Percentiles rank a stretch among this genome's conserved stretches.
These are phyloP conservation scores for Anadara kagoshimensis DNA, from an alignment of 1,140 invertebrate species.

Conservation along the genomic window DNA sequence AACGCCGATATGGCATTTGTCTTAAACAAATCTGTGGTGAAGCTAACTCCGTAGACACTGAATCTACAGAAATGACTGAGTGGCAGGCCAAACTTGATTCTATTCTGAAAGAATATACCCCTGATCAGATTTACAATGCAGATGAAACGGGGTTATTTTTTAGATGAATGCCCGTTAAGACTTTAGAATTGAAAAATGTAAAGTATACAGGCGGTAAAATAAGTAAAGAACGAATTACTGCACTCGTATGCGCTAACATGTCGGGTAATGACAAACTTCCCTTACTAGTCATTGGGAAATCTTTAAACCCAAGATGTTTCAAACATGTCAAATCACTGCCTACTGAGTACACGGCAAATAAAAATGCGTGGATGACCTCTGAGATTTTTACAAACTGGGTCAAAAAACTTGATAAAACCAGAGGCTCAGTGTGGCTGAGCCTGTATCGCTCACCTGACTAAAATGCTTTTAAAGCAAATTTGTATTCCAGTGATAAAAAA, in stretches of 20 bases:
- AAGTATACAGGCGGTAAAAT: conserved; percentile 63
- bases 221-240: conserved; percentile 74
- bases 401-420: too few relatives aligned
- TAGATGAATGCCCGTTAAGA: conserved; percentile 35
- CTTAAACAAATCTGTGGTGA: too few relatives aligned
- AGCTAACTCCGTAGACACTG: too few relatives aligned
- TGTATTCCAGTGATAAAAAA: too few relatives aligned
- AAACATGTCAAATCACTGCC: conserved; percentile 66
- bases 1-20: too few relatives aligned
- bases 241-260: conserved; percentile 72
- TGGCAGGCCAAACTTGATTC: too few relatives aligned
- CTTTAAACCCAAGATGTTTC: conserved; percentile 74
- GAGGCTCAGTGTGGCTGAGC: too few relatives aligned
- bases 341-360: conserved; percentile 27
- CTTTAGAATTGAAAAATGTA: conserved; percentile 22
- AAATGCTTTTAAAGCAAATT: too few relatives aligned
- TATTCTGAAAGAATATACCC: too few relatives aligned
- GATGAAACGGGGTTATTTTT: conserved; percentile 46
- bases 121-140: conserved; percentile 36
- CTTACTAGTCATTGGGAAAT: conserved; percentile 75
- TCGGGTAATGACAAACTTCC: conserved; percentile 72
- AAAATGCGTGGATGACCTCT: conserved; percentile 49
- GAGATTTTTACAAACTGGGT: conserved; percentile 31
- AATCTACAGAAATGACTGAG: too few relatives aligned
- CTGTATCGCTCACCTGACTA: too few relatives aligned